Conservation (phyloP, 2,797 vertebrate species). For the Saxicola maurus region DNA sequence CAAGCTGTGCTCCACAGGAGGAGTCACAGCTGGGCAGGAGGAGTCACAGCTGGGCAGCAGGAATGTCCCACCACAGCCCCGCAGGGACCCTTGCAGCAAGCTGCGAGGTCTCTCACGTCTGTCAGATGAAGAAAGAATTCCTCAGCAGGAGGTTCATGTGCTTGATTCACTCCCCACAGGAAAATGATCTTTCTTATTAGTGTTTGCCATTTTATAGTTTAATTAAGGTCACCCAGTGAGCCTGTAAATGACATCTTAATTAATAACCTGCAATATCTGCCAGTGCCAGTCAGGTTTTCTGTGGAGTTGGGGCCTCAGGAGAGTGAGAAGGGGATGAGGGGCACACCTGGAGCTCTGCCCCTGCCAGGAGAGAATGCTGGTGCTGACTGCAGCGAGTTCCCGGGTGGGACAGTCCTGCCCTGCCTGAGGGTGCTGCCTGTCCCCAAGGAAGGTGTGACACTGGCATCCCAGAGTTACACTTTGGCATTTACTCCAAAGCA, state of each 20-base stretch:
- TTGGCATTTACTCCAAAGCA: background rate
- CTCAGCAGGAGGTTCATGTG: constrained; percentile 16
- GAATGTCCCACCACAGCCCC: background rate
- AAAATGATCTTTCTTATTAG: constrained; percentile 47
- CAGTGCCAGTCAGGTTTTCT: background rate
- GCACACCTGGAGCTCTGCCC: background rate
- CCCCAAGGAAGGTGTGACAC: background rate
- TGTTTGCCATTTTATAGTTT: constrained; percentile 37
- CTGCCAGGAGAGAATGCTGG: background rate
- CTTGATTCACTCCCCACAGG: constrained; percentile 5
- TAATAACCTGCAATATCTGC: constrained; percentile 25
- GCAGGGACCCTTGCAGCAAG: background rate
- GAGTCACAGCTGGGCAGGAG: accelerated
- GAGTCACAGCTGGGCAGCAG: too few species aligned
- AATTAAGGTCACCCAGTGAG: constrained; percentile 56
- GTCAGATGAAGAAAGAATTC: background rate
- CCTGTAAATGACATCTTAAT: constrained; percentile 61
- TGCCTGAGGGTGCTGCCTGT: background rate
- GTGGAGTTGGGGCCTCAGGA: background rate
- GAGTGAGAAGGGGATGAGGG: accelerated
- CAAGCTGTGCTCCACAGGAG: background rate
- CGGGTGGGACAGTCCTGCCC: background rate
- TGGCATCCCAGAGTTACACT: background rate
- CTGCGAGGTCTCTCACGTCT: background rate
- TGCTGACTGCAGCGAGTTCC: background rate